Evolutionary conservation across 2,888 invertebrate genomes (phyloP).

Genomic region (Oscheius sp.): DNA sequence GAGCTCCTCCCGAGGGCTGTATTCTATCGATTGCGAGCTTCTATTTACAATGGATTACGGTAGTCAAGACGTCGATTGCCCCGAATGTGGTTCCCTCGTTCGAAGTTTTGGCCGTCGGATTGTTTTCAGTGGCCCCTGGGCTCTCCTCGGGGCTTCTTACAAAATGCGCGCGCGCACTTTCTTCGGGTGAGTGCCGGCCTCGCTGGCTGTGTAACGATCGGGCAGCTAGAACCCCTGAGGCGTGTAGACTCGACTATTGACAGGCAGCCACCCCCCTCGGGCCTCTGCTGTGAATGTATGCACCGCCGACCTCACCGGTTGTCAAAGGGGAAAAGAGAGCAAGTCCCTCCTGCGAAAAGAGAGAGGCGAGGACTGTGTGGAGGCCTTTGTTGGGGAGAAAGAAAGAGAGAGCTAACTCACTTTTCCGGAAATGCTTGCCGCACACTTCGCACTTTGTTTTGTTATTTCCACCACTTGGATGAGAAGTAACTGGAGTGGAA

Average conservation of each 20-base stretch:
- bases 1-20: constrained; percentile 13
- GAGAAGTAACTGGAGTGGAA: constrained; percentile 25
- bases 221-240: constrained; percentile 24
- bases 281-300: constrained; percentile 26
- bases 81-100: not conserved
- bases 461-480: not conserved
- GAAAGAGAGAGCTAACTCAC: constrained; percentile 51
- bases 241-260: constrained; percentile 33
- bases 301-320: constrained; percentile 7
- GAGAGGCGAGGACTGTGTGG: not conserved
- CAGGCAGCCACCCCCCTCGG: constrained; percentile 15
- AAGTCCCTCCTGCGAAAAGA: not conserved
- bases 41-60: not conserved
- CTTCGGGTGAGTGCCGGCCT: constrained; percentile 7
- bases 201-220: constrained; percentile 33
- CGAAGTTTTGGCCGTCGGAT: not conserved
- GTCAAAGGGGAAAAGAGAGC: not conserved
- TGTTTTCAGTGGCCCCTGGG: not conserved
- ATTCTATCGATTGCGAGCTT: constrained; percentile 4
- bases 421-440: constrained; percentile 69
- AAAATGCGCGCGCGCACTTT: constrained; percentile 22
- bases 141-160: constrained; percentile 3
- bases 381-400: no score
- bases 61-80: not conserved
- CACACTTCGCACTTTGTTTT: constrained; percentile 66